A percentile compares a stretch with the other conserved stretches of the same genome.
Evolutionary conservation across 1,140 invertebrate species (phyloP).

Genomic region (Amyelois transitella): DNA sequence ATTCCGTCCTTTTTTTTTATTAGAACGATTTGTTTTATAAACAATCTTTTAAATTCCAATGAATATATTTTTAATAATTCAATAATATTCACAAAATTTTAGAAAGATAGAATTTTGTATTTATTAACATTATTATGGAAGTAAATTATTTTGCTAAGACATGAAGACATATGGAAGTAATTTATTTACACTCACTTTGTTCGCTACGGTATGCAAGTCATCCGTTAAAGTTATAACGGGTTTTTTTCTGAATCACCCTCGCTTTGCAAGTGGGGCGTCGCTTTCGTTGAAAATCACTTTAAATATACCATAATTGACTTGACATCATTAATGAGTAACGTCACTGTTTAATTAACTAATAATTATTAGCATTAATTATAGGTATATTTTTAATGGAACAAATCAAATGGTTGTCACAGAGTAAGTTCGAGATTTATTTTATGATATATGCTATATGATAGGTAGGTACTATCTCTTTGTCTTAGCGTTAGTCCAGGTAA

Average conservation of each 20-base stretch:
- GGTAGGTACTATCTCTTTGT: too few relatives aligned
- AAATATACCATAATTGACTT: neutral
- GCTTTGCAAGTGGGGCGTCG: slow-evolving; percentile 17
- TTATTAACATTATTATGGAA: neutral
- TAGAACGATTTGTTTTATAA: too few relatives aligned
- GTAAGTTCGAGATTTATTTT: too few relatives aligned
- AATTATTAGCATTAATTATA: neutral
- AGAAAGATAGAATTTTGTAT: too few relatives aligned
- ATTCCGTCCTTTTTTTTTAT: too few relatives aligned
- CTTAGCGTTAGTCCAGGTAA: too few relatives aligned
- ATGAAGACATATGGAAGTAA: neutral
- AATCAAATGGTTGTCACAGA: too few relatives aligned
- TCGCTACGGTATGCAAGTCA: slow-evolving; percentile 13
- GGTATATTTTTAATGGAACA: too few relatives aligned
- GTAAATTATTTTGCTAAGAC: neutral
- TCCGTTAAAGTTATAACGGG: slow-evolving; percentile 17
- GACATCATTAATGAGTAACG: neutral
- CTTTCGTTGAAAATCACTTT: slow-evolving; percentile 16
- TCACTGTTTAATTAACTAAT: neutral
- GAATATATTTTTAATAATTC: too few relatives aligned
- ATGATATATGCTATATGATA: too few relatives aligned
- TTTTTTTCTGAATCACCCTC: slow-evolving; percentile 32
- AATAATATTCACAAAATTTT: too few relatives aligned
- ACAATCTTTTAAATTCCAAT: too few relatives aligned
- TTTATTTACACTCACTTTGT: neutral